Evolutionary conservation across 1,140 invertebrate species (phyloP).

Genomic region (Leptestheria dahalacensis): DNA sequence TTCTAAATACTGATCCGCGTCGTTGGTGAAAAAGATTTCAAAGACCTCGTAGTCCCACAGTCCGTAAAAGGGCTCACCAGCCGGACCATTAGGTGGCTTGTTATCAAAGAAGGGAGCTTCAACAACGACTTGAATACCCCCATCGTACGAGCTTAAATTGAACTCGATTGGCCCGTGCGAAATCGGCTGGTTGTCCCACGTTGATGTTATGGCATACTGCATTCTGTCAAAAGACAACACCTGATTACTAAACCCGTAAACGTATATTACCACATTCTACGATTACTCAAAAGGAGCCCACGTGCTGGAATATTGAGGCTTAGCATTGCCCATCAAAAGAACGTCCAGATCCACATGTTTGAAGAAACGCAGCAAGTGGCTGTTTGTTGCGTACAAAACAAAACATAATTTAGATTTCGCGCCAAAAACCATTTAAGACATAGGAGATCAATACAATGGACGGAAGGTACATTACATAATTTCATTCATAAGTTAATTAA

Average conservation of each 20-base stretch:
- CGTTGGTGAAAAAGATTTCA: constrained; percentile 34
- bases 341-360: background rate
- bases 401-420: too few species aligned
- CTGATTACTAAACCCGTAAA: background rate
- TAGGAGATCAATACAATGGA: background rate
- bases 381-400: too few species aligned
- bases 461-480: too few species aligned
- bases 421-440: too few species aligned
- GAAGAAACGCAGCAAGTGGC: background rate
- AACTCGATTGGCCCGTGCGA: too few species aligned
- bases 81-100: constrained; percentile 23
- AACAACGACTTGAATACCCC: constrained; percentile 11
- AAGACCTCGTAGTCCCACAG: constrained; percentile 36
- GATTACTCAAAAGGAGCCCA: too few species aligned
- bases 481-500: too few species aligned
- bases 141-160: background rate
- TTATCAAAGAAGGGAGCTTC: constrained; percentile 31
- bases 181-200: background rate
- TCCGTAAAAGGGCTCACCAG: constrained; percentile 27
- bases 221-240: background rate
- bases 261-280: background rate
- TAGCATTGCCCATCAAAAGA: background rate
- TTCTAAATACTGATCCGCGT: constrained; percentile 33
- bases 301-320: background rate
- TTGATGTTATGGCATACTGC: background rate